Conservation (phyloP, 2,888 invertebrate species). For the Chirona hameri region DNA sequence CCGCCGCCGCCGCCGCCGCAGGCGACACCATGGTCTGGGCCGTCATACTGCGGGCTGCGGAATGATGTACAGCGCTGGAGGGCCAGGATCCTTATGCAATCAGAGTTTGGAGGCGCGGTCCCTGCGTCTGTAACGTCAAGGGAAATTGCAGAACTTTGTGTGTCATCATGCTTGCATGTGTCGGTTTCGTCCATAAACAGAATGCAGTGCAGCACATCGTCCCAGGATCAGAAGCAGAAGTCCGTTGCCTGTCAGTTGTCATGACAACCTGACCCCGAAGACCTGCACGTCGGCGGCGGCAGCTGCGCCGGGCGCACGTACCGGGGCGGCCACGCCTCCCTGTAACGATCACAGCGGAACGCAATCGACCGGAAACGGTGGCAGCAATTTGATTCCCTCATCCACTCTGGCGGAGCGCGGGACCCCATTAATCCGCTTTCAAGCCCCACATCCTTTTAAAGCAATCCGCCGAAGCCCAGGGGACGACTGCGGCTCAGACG, state of each 20-base stretch:
- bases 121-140: too few species aligned
- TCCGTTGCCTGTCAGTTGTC: too few species aligned
- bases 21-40: background rate
- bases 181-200: too few species aligned
- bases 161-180: too few species aligned
- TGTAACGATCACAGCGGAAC: too few species aligned
- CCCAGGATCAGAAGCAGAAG: too few species aligned
- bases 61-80: too few species aligned
- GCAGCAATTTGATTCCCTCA: background rate
- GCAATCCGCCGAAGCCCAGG: background rate
- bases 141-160: too few species aligned
- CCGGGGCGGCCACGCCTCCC: background rate
- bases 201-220: too few species aligned
- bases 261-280: background rate
- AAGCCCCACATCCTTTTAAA: constrained; percentile 8
- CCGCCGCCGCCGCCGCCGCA: too few species aligned
- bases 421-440: background rate
- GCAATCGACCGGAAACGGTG: background rate
- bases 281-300: background rate
- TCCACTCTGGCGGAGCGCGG: background rate
- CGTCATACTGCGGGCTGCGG: background rate
- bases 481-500: background rate
- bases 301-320: background rate
- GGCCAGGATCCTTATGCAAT: too few species aligned
- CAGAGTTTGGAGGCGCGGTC: too few species aligned